A percentile compares a stretch with the other conserved stretches of the same genome.
These are phyloP conservation scores for Amblyjoppa proteus DNA, from an alignment of 2,888 invertebrate genomes.

Conservation along the genomic window DNA sequence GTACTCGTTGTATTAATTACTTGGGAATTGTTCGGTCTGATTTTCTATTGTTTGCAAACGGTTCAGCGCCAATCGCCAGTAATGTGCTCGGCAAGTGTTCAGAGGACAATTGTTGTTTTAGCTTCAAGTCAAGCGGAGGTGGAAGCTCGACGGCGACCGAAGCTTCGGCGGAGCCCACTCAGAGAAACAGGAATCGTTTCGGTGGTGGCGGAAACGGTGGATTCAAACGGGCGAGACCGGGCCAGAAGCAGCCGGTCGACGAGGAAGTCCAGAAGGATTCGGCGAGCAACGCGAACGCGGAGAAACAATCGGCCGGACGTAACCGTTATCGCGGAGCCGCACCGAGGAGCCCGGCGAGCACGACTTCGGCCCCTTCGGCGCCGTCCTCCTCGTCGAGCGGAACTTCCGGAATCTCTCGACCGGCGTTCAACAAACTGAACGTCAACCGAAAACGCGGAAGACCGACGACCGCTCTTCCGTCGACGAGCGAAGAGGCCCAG, in stretches of 20 bases:
- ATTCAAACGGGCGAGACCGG: constrained; percentile 80
- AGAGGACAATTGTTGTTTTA: constrained; percentile 47
- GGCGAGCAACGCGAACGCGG: constrained; percentile 75
- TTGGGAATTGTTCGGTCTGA: too few relatives aligned
- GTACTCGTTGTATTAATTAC: too few relatives aligned
- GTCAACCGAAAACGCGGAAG: constrained; percentile 79
- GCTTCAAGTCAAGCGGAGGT: constrained; percentile 79
- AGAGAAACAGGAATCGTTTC: constrained; percentile 78
- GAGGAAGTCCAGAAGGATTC: constrained; percentile 81
- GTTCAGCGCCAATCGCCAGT: too few relatives aligned
- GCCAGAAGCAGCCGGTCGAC: constrained; percentile 74
- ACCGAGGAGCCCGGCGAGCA: constrained; percentile 70
- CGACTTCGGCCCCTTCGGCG: constrained; percentile 70
- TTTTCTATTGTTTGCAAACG: too few relatives aligned
- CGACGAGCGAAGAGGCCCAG: constrained; percentile 72
- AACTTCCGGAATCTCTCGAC: constrained; percentile 73
- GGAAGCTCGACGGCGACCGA: constrained; percentile 77
- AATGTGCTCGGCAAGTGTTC: not conserved
- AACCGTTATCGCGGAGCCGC: constrained; percentile 78
- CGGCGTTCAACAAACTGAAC: constrained; percentile 80
- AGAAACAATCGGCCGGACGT: constrained; percentile 75
- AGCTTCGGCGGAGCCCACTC: constrained; percentile 74
- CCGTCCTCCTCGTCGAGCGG: constrained; percentile 67
- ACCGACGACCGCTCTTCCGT: constrained; percentile 76
- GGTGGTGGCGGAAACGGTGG: constrained; percentile 74